Base-by-base conservation (phyloP, 2,113 vertebrate species). In the Pollachius pollachius region DNA sequence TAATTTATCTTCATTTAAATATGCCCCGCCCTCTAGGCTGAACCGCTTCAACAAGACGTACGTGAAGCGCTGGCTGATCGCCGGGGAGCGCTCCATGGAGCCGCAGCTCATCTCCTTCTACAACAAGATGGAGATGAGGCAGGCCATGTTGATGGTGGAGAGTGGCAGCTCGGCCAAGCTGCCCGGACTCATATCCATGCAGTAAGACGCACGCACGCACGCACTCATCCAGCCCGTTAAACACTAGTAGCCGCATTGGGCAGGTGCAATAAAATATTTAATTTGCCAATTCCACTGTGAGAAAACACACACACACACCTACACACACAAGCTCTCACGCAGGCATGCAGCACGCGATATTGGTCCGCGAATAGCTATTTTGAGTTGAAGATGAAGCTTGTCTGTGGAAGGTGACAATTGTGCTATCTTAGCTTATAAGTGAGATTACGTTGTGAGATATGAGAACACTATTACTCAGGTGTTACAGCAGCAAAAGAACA, bases 71-170 rank as follows among this genome's bases (percentile, higher is more conserved):
- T 97, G 94, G 87, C 91, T 99, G 90, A 96, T 99, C 4, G 93
- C 92, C 0, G 96, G 96, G 0, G 94, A 97, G 13, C 90, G 96
- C 58, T 98, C 95, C 77, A 95, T 90, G 34, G 94, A 99, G 87
- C 97, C 96, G 0, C 95, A 98, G 89, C 94, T 98, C 75, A 94
- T 99, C 6, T 95, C 97, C 62, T 98, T 99, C 92, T 99, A 98
- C 84, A 95, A 98, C 87, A 98, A 98, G 91, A 92, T 99, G 96
- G 97, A 98, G 92, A 93, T 96, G 93, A 97, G 95, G 73, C 94
- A 98, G 81, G 97, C 96, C 0, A 94, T 99, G 0, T 94, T 96
- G 92, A 86, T 96, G 87, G 94, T 96, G 87, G 94, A 96, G 81
- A 94, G 94, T 0, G 95, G 95, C 0, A 94, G 93, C 72, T 66